Conservation (phyloP, 2,888 invertebrate genomes). For the Orthosia gracilis region DNA sequence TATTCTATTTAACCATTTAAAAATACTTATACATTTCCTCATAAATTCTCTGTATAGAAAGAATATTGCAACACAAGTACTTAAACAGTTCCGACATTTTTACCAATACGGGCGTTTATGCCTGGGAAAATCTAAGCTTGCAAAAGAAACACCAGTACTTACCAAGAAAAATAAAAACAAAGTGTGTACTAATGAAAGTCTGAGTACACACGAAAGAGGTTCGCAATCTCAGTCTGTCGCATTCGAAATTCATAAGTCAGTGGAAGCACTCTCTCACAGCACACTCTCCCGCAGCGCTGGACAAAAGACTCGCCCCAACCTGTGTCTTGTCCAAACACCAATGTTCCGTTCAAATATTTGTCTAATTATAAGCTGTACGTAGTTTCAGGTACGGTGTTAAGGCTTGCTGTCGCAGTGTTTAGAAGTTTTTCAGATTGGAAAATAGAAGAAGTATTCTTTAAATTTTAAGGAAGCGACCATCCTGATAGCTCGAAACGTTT, state of each 20-base stretch:
- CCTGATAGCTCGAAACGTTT: too few species aligned
- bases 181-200: slow-evolving; percentile 64
- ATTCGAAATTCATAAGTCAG: slow-evolving; percentile 84
- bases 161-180: slow-evolving; percentile 43
- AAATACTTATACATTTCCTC: too few species aligned
- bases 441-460: slow-evolving; percentile 5
- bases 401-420: slow-evolving; percentile 53
- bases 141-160: neutral
- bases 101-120: neutral
- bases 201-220: slow-evolving; percentile 66
- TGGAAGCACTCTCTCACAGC: slow-evolving; percentile 61
- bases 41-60: too few species aligned
- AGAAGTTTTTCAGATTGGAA: slow-evolving; percentile 24
- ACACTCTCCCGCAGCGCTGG: slow-evolving; percentile 60
- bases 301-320: slow-evolving; percentile 77
- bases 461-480: too few species aligned
- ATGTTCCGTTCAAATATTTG: slow-evolving; percentile 84
- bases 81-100: too few species aligned
- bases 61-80: too few species aligned
- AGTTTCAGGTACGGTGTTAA: slow-evolving; percentile 63
- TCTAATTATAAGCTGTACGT: slow-evolving; percentile 79
- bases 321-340: slow-evolving; percentile 79
- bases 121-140: neutral
- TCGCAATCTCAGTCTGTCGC: slow-evolving; percentile 72
- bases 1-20: too few species aligned